Evolutionary conservation across 2,888 invertebrate genomes (phyloP).

Genomic region (Philaethria dido): DNA sequence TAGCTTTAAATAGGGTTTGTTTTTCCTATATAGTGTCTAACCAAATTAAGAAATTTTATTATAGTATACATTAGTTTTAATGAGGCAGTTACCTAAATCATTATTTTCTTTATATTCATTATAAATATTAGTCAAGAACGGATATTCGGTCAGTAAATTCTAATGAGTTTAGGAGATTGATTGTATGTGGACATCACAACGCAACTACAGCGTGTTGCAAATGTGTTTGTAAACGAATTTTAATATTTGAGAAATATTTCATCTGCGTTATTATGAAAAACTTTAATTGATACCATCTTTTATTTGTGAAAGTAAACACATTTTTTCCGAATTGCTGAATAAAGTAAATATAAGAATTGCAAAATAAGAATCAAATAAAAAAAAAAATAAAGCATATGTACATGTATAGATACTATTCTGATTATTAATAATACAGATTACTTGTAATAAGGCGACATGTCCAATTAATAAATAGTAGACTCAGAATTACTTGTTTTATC

Average conservation of each 20-base stretch:
- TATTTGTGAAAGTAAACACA: constrained; percentile 6
- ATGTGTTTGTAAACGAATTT: background rate
- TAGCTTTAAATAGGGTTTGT: background rate
- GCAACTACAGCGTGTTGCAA: background rate
- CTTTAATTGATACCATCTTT: background rate
- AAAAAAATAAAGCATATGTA: no score
- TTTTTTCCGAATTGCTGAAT: background rate
- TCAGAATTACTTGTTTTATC: background rate
- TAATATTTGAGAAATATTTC: background rate
- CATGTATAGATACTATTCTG: no score
- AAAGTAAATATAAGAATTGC: background rate
- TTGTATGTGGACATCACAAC: constrained; percentile 6
- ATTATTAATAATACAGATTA: no score
- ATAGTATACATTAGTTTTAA: background rate
- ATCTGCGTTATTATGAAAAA: background rate
- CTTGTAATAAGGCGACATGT: no score
- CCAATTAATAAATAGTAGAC: no score
- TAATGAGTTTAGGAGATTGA: constrained; percentile 2
- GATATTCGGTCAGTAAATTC: constrained; percentile 6
- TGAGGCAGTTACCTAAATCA: background rate
- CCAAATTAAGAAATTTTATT: background rate
- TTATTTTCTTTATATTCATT: background rate
- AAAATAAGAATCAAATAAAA: background rate
- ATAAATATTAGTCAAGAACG: background rate
- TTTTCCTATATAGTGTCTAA: background rate